Base-by-base conservation (phyloP, 2,113 vertebrate genomes). In the Ammodytes marinus region DNA sequence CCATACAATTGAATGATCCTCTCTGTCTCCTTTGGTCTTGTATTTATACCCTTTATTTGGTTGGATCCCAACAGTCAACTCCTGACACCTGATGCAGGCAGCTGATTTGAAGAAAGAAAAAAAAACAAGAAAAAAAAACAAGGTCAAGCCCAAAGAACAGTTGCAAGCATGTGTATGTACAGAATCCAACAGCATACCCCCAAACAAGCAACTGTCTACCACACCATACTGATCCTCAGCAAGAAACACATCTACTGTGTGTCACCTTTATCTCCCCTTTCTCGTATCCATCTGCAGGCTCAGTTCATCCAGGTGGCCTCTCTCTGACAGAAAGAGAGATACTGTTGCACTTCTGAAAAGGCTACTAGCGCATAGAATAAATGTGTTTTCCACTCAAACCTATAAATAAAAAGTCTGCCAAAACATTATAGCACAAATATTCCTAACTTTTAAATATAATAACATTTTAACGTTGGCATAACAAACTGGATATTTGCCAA, bases 41-140 rank as follows among this genome's bases (percentile, higher is more conserved):
- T 94, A 94, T 95, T 95, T 95, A 95, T 95, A 95, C 92, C 85
- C 84, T 71, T 69, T 67, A 67, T 61, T 69, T 72, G 77, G 53
- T 59, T 88, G 85, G 87, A 90, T 93, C 89, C 89, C 90, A 95
- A 94, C 94, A 88, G 93, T 88, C 91, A 94, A 86, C 80, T 81
- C 64, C 74, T 80, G 89, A 82, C 95, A 95, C 93, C 95, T 95
- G 94, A 95, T 77, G 61, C 58, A 85, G 42, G 78, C 93, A 90
- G 92, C 91, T 94, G 93, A 94, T 89, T 60, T 88, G 53, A 27
- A 27, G 27, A 27, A 27, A 73, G 39, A 42, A 27, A 65, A 72
- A 17, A 71, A 58, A 77, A 27, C 27, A 27, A 27, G 27, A 55
- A 49, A 55, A 86, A 74, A 86, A 89, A 92, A 91, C 85, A 86